phyloP scores from a whole-genome alignment of 2,888 invertebrate genomes.

The Plebejus anna region DNA sequence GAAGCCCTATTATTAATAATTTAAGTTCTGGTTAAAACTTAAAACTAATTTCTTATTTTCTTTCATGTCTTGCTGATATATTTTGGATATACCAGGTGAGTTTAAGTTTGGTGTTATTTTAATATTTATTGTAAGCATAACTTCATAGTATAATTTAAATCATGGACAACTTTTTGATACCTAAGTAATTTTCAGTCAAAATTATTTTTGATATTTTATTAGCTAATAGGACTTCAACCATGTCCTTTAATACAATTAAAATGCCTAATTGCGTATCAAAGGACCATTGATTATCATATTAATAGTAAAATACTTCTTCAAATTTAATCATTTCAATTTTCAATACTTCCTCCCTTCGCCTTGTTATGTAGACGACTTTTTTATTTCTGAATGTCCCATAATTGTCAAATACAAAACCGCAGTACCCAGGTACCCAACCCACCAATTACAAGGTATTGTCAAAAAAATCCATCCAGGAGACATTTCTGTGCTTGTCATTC shows the following conservation, averaged over 20 bases:
- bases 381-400: constrained; percentile 42
- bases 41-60: constrained; percentile 36
- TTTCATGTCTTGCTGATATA: constrained; percentile 38
- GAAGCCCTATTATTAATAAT: not conserved
- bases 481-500: constrained; percentile 77
- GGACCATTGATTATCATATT: too few species aligned
- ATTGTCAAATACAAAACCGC: constrained; percentile 61
- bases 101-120: not conserved
- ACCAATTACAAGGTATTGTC: constrained; percentile 76
- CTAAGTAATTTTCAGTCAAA: too few species aligned
- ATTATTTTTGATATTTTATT: too few species aligned
- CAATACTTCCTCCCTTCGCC: not conserved
- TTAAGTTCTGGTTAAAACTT: constrained; percentile 30
- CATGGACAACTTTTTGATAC: too few species aligned
- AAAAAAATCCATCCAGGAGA: constrained; percentile 69
- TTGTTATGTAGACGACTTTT: constrained; percentile 21
- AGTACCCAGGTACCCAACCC: constrained; percentile 77
- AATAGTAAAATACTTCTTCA: too few species aligned
- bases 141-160: not conserved
- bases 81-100: constrained; percentile 38
- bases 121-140: not conserved
- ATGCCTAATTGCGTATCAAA: too few species aligned
- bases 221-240: too few species aligned
- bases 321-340: constrained; percentile 21
- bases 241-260: too few species aligned